A percentile compares a stretch with the other conserved stretches of the same genome.
phyloP scores from a whole-genome alignment of 2,797 vertebrate genomes.

The Oryzias sinensis region DNA sequence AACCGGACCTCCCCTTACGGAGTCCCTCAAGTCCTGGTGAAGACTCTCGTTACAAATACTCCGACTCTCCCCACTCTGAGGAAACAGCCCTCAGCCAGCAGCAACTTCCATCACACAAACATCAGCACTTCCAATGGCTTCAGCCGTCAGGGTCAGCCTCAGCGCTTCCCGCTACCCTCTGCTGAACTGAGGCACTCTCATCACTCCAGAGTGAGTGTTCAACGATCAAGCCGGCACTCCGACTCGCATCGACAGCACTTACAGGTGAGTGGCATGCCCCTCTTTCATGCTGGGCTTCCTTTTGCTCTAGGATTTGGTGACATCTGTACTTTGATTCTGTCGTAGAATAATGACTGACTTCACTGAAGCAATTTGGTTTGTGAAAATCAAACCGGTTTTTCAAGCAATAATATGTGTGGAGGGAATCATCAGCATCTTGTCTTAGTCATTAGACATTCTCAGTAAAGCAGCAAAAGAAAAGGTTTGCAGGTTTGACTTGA shows the following conservation, averaged over 20 bases:
- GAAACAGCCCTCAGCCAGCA: conserved; percentile 44
- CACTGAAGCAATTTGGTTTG: conserved; percentile 40
- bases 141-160: conserved; percentile 71
- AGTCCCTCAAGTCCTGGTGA: conserved; percentile 72
- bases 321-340: too few relatives aligned
- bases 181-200: conserved; percentile 64
- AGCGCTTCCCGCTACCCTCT: conserved; percentile 43
- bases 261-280: conserved; percentile 58
- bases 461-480: too few relatives aligned
- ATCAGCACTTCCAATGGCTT: conserved; percentile 68
- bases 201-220: conserved; percentile 61
- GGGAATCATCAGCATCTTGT: too few relatives aligned
- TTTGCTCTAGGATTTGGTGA: background rate
- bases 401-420: too few relatives aligned
- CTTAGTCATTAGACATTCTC: too few relatives aligned
- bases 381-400: conserved; percentile 18
- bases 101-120: conserved; percentile 46
- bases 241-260: conserved; percentile 54
- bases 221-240: conserved; percentile 49
- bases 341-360: conserved; percentile 5
- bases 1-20: conserved; percentile 70
- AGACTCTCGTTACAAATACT: conserved; percentile 70
- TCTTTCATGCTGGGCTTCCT: background rate
- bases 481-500: background rate
- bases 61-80: conserved; percentile 45